phyloP scores from a whole-genome alignment of 1,140 invertebrate genomes.

The Ephestia elutella region DNA sequence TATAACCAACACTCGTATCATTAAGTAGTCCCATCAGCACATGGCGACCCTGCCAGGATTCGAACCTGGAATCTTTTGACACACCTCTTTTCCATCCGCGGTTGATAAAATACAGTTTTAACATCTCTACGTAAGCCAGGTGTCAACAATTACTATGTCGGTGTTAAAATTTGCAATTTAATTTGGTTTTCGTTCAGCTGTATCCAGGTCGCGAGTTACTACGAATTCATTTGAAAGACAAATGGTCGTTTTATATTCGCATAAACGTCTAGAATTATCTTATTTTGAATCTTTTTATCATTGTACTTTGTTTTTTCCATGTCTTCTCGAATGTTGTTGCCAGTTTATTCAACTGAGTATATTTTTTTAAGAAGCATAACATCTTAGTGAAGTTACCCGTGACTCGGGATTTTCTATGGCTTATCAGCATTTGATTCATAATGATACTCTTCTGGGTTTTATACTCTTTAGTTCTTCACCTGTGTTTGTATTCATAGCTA shows the following conservation, averaged over 20 bases:
- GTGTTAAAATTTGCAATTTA: conserved; percentile 4
- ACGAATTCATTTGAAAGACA: conserved; percentile 1
- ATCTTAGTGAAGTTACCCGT: too few relatives aligned
- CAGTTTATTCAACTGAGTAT: too few relatives aligned
- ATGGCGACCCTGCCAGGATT: too few relatives aligned
- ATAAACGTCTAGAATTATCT: not conserved
- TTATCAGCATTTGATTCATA: too few relatives aligned
- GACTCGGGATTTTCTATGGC: too few relatives aligned
- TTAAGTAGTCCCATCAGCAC: too few relatives aligned
- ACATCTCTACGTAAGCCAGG: not conserved
- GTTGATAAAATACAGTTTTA: not conserved
- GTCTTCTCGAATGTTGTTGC: not conserved
- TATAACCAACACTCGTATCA: too few relatives aligned
- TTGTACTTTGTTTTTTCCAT: not conserved
- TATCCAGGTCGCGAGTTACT: not conserved
- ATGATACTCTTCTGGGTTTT: too few relatives aligned
- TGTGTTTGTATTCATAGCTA: too few relatives aligned
- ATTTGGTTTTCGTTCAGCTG: not conserved
- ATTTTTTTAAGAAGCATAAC: too few relatives aligned
- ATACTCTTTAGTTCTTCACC: too few relatives aligned
- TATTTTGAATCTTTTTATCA: not conserved
- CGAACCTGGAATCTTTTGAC: too few relatives aligned
- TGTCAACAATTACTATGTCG: not conserved
- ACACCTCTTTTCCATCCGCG: not conserved
- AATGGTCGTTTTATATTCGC: conserved; percentile 1